A percentile compares a stretch with the other conserved stretches of the same genome.
phyloP scores from a whole-genome alignment of 2,113 vertebrate species.

The Anoura caudifer region DNA sequence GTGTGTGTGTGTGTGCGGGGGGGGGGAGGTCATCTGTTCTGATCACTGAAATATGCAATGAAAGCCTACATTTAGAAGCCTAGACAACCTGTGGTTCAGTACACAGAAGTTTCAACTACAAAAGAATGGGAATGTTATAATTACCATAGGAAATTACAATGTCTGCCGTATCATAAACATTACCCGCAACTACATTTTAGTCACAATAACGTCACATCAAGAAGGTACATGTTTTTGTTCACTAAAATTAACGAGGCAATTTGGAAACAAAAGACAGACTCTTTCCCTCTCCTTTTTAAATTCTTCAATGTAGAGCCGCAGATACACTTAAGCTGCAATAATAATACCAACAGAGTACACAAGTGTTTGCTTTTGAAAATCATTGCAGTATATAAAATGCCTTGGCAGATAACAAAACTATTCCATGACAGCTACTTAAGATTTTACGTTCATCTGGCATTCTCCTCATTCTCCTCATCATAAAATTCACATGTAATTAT shows the following conservation, averaged over 20 bases:
- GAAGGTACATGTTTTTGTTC: conserved; percentile 43
- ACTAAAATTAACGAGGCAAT: conserved; percentile 68
- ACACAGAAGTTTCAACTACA: conserved; percentile 60
- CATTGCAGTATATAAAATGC: conserved; percentile 35
- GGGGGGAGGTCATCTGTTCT: conserved; percentile 1
- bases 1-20: neutral
- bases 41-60: conserved; percentile 48
- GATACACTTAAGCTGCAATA: conserved; percentile 47
- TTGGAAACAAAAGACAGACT: conserved; percentile 65
- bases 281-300: conserved; percentile 8
- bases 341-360: conserved; percentile 67
- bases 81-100: conserved; percentile 54
- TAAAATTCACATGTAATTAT: conserved; percentile 64
- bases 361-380: conserved; percentile 31
- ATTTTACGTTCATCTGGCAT: neutral
- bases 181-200: conserved; percentile 33
- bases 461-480: conserved; percentile 54
- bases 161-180: conserved; percentile 31
- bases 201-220: conserved; percentile 21
- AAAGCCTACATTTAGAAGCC: neutral
- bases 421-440: conserved; percentile 37
- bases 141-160: conserved; percentile 41
- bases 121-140: conserved; percentile 65
- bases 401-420: conserved; percentile 54
- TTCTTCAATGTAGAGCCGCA: conserved; percentile 15